Conservation (phyloP, 53 echinoderm and acorn worm genomes). For the Henricia sp. region DNA sequence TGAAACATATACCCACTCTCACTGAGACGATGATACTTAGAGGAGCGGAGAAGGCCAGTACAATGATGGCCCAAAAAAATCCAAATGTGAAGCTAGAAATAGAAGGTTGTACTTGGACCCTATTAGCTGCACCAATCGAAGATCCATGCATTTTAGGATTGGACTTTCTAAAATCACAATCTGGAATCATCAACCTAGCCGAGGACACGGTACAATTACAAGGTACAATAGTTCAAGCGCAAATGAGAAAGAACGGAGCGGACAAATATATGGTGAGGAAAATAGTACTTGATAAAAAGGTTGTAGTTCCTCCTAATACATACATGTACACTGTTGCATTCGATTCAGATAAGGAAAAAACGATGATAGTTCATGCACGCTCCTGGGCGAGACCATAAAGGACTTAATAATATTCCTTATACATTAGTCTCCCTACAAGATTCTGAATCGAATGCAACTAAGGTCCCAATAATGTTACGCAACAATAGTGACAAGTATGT, state of each 20-base stretch:
- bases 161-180: conserved; percentile 6
- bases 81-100: background rate
- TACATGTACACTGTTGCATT: background rate
- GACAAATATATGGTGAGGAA: background rate
- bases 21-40: background rate
- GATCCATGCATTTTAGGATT: conserved; percentile 6
- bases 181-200: background rate
- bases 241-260: conserved; percentile 5
- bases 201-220: background rate
- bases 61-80: background rate
- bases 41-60: background rate
- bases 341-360: background rate
- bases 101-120: background rate
- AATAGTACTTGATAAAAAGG: background rate
- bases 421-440: background rate
- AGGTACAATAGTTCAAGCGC: background rate
- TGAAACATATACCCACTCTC: background rate
- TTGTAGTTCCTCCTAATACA: conserved; percentile 16
- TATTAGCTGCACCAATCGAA: background rate
- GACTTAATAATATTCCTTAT: background rate
- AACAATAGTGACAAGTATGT: conserved; percentile 3
- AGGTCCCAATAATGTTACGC: background rate
- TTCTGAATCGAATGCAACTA: background rate
- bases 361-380: background rate
- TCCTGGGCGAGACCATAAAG: conserved; percentile 12